Conservation (phyloP, 2,797 vertebrate species). For the Tympanoctomys barrerae region DNA sequence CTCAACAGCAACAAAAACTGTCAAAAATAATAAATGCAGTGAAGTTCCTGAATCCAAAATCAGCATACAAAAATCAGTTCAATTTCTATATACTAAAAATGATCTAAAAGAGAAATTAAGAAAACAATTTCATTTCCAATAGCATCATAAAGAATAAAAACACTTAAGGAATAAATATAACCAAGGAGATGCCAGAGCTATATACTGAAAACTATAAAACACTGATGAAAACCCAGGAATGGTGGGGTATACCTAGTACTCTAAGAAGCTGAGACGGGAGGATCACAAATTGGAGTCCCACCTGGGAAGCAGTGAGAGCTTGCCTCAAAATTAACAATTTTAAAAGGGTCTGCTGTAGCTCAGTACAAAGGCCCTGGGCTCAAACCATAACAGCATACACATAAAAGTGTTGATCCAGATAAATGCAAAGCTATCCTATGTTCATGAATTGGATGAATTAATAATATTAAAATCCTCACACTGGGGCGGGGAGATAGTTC, state of each 20-base stretch:
- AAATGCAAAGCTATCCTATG: too few species aligned
- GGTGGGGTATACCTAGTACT: neutral
- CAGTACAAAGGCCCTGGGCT: neutral
- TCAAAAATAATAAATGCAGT: neutral
- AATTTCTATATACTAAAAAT: neutral
- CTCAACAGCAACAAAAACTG: neutral
- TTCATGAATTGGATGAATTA: neutral
- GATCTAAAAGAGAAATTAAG: neutral
- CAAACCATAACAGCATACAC: neutral
- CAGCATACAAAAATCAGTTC: neutral
- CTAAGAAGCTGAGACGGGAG: neutral
- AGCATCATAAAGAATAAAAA: neutral
- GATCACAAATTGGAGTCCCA: neutral
- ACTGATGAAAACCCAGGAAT: neutral
- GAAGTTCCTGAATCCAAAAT: neutral
- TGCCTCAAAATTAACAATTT: neutral
- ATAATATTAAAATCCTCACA: neutral
- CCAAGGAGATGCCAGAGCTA: neutral
- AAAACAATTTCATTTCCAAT: neutral
- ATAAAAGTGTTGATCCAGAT: neutral
- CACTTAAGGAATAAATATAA: neutral
- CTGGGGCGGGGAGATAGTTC: too few species aligned
- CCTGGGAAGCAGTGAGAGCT: neutral
- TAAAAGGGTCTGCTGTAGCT: neutral
- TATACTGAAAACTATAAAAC: neutral